These are phyloP conservation scores for Trissonchulus latispiculum DNA, from an alignment of 2,888 invertebrate genomes.

Conservation along the genomic window DNA sequence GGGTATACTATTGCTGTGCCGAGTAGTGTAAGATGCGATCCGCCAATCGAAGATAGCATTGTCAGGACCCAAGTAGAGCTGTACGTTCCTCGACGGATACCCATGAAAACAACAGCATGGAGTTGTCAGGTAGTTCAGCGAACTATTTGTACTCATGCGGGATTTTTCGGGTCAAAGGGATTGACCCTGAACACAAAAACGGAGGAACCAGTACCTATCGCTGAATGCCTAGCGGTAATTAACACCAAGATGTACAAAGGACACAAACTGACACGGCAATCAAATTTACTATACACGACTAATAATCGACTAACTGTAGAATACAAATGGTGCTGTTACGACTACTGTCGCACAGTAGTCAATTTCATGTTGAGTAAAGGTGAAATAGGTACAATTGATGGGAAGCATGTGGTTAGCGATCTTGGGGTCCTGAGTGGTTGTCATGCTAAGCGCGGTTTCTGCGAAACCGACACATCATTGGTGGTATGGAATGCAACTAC, in stretches of 20 bases:
- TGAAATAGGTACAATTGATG: slow-evolving; percentile 2
- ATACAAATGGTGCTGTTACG: slow-evolving; percentile 9
- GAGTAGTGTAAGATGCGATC: neutral
- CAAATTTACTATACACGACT: neutral
- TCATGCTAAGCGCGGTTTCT: neutral
- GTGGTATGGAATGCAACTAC: neutral
- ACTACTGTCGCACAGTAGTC: neutral
- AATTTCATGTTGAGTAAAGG: neutral
- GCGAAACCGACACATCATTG: neutral
- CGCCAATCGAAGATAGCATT: neutral
- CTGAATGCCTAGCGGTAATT: neutral
- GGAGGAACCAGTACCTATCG: neutral
- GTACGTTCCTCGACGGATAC: neutral
- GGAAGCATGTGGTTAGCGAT: neutral
- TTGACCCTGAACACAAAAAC: neutral
- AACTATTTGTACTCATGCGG: neutral
- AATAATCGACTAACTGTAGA: neutral
- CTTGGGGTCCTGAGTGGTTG: slow-evolving; percentile 5
- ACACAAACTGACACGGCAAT: neutral
- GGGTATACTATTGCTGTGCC: neutral
- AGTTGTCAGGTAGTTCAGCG: neutral
- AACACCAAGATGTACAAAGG: neutral
- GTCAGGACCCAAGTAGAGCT: neutral
- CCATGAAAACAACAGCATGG: neutral
- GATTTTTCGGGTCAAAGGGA: neutral